Conservation (phyloP, 2,888 invertebrate genomes). For the Sialis lutaria region DNA sequence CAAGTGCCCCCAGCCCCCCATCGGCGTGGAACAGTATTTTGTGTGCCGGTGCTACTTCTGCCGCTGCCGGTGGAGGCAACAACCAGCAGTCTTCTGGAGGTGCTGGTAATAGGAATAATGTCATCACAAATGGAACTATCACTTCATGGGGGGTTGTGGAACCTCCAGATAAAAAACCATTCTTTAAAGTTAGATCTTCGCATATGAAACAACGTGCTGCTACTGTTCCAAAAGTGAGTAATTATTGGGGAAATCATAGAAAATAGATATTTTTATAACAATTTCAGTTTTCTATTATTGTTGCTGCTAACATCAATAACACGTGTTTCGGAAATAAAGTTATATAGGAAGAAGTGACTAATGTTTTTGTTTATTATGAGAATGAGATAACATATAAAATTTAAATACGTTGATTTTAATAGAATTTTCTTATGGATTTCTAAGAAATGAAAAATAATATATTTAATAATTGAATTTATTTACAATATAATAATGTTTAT, state of each 20-base stretch:
- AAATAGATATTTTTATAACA: not conserved
- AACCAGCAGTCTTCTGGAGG: slow-evolving; percentile 2
- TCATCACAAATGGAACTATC: not conserved
- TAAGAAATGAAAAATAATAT: no score
- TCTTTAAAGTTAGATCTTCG: not conserved
- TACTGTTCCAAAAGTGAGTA: not conserved
- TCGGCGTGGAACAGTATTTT: slow-evolving; percentile 30
- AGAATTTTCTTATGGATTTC: no score
- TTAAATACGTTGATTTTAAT: no score
- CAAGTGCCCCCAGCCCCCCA: slow-evolving; percentile 28
- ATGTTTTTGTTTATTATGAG: no score
- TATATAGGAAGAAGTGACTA: no score
- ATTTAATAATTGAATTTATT: no score
- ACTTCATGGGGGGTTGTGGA: slow-evolving; percentile 1
- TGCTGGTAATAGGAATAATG: not conserved
- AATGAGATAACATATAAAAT: no score
- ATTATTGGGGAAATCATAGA: not conserved
- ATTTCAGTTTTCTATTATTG: not conserved
- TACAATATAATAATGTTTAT: no score
- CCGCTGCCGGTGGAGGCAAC: slow-evolving; percentile 8
- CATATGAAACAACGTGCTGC: not conserved
- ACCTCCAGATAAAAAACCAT: slow-evolving; percentile 6
- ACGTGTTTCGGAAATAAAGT: no score
- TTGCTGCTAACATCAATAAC: no score
- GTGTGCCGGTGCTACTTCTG: slow-evolving; percentile 16